Percentiles rank a stretch among this genome's conserved stretches.
These are phyloP conservation scores for Oreonectes daqikongensis DNA, from an alignment of 2,797 vertebrate species.

Conservation along the genomic window DNA sequence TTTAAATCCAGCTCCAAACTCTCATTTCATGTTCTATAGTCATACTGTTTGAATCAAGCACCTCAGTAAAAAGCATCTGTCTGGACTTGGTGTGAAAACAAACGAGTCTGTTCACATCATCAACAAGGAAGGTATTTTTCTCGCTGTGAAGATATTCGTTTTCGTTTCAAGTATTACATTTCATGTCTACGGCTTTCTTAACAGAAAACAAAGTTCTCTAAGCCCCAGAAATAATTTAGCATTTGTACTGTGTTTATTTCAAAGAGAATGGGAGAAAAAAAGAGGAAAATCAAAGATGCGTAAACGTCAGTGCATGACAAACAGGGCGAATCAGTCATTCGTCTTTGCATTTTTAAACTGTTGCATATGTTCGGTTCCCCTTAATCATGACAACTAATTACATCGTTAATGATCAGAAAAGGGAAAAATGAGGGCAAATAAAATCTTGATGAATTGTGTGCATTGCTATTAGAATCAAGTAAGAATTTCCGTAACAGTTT, in stretches of 20 bases:
- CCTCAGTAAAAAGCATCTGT: constrained; percentile 5
- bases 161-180: not conserved
- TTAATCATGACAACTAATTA: constrained; percentile 54
- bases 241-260: constrained; percentile 18
- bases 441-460: constrained; percentile 30
- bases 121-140: not conserved
- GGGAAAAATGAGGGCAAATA: constrained; percentile 34
- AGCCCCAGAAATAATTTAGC: not conserved
- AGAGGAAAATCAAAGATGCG: constrained; percentile 37
- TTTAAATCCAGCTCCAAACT: constrained; percentile 5
- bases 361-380: constrained; percentile 48
- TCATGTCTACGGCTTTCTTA: not conserved
- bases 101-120: constrained; percentile 2
- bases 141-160: not conserved
- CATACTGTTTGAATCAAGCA: constrained; percentile 1
- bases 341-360: constrained; percentile 53
- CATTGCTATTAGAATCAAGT: constrained; percentile 1
- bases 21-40: not conserved
- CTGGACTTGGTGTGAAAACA: constrained; percentile 3
- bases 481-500: not conserved
- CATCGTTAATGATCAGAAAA: constrained; percentile 51
- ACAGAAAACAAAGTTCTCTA: not conserved
- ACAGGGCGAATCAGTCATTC: constrained; percentile 53
- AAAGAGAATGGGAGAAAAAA: constrained; percentile 12
- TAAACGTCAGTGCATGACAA: constrained; percentile 42